Evolutionary conservation across 2,888 invertebrate genomes (phyloP), one percentile per base, ranked within the genome.

Genomic region (Apodemia duryi): DNA sequence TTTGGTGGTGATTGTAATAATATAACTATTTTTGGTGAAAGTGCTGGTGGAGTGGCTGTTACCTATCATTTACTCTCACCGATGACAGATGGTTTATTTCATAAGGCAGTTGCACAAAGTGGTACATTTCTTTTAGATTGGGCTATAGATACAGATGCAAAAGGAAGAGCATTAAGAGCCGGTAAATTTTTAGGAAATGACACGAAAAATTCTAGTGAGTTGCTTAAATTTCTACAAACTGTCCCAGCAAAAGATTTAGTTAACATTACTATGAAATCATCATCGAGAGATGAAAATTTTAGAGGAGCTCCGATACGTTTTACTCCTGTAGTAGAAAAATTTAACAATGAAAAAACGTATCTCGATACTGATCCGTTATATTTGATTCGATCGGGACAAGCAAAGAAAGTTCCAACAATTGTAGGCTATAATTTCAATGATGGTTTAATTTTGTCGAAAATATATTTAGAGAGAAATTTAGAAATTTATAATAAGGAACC

Each of bases 101-200:
- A 21, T 21, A 21, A 21, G 21, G 21, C 21, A 21, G 21, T 21
- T 21, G 21, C 21, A 21, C 21, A 21, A 21, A 21, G 21, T 21
- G 21, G 21, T 21, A 21, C 21, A 21, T 21, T 21, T 21, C 21
- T 21, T 21, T 21, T 21, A 21, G 21, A 21, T 21, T 21, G 21
- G 21, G 21, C 21, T 21, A 21, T 21, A 21, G 21, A 21, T 21
- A 21, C 21, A 61, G 71, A 74, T 13, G 72, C 77, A 0, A 76
- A 70, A 64, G 80, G 76, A 6, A 72, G 85, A 70, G 86, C 86
- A 1, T 81, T 83, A 61, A 78, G 82, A 70, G 71, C 76, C 0
- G 85, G 78, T 2, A 82, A 82, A 68, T 57, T 73, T 29, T 71
- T 88, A 66, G 86, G 85, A 0, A 84, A 78, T 71, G 80, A 86